These are phyloP conservation scores for Pogoniulus pusillus DNA, from an alignment of 2,797 vertebrate genomes.

Conservation along the genomic window DNA sequence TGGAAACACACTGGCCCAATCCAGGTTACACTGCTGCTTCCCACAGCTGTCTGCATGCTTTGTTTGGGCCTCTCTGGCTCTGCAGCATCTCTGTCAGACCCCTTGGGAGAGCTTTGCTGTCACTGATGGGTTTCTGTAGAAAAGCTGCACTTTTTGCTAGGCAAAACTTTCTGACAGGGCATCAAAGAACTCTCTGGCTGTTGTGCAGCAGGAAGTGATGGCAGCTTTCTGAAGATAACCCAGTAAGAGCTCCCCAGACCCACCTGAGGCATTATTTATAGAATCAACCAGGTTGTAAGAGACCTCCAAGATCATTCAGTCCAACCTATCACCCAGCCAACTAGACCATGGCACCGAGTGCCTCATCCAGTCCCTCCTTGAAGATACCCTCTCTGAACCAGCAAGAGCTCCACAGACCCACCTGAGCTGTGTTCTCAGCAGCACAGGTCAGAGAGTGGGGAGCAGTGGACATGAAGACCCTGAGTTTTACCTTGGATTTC, in stretches of 20 bases:
- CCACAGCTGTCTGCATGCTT: neutral
- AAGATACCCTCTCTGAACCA: neutral
- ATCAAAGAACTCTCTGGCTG: neutral
- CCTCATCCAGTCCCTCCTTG: too few relatives aligned
- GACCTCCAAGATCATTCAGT: too few relatives aligned
- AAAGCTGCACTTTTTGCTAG: neutral
- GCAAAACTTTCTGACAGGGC: neutral
- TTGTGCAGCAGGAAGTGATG: neutral
- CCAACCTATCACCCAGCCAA: too few relatives aligned
- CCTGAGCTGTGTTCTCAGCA: neutral
- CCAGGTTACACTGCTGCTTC: neutral
- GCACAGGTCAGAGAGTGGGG: neutral
- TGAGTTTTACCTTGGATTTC: slow-evolving; percentile 82
- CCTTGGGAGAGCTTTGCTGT: neutral
- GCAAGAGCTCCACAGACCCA: neutral
- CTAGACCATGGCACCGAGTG: too few relatives aligned
- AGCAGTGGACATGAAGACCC: neutral
- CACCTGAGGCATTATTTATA: neutral
- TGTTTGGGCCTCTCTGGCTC: neutral
- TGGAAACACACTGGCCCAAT: fast-evolving
- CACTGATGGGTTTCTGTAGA: neutral
- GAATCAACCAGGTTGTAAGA: too few relatives aligned
- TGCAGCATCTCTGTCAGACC: neutral
- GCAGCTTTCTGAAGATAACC: neutral
- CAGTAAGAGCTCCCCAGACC: neutral